phyloP scores from a whole-genome alignment of 30 jellyfish, hydroid and myxozoan genomes.

The Chironex yamaguchii region DNA sequence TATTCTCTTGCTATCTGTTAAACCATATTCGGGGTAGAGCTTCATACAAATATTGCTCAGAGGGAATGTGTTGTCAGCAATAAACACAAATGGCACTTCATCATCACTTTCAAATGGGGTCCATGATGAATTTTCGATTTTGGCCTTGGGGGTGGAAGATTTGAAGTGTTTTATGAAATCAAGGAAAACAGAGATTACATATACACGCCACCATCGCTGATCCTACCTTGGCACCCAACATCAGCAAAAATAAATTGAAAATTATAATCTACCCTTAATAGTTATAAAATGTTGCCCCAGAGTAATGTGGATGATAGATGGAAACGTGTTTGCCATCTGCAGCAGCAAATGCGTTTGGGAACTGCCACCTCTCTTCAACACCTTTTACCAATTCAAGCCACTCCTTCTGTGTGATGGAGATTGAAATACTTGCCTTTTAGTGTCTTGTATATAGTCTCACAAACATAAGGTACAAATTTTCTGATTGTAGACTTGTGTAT shows the following conservation, averaged over 20 bases:
- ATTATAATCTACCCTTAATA: conserved; percentile 62
- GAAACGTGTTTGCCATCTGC: conserved; percentile 69
- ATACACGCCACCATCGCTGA: conserved; percentile 75
- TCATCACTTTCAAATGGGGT: background rate
- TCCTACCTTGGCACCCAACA: conserved; percentile 79
- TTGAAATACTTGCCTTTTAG: conserved; percentile 23
- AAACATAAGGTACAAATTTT: background rate
- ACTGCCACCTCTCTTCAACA: conserved; percentile 57
- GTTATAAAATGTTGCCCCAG: conserved; percentile 48
- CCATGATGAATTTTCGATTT: conserved; percentile 18
- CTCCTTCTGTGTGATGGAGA: conserved; percentile 28
- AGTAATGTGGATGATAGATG: conserved; percentile 27
- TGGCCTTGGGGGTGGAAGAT: conserved; percentile 52
- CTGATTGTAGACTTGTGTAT: conserved; percentile 26
- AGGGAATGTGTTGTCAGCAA: conserved; percentile 68
- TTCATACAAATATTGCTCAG: conserved; percentile 37
- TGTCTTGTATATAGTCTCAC: conserved; percentile 9
- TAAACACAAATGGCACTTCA: conserved; percentile 39
- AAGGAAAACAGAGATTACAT: conserved; percentile 3
- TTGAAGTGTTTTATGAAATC: background rate
- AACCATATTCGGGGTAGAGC: conserved; percentile 50
- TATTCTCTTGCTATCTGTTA: conserved; percentile 24
- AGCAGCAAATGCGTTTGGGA: conserved; percentile 60
- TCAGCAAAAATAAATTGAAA: conserved; percentile 44
- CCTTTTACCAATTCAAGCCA: conserved; percentile 44